Percentiles rank a stretch among this genome's conserved stretches.
These are phyloP conservation scores for Heliconius melpomene DNA, from an alignment of 1,140 invertebrate species.

Conservation along the genomic window DNA sequence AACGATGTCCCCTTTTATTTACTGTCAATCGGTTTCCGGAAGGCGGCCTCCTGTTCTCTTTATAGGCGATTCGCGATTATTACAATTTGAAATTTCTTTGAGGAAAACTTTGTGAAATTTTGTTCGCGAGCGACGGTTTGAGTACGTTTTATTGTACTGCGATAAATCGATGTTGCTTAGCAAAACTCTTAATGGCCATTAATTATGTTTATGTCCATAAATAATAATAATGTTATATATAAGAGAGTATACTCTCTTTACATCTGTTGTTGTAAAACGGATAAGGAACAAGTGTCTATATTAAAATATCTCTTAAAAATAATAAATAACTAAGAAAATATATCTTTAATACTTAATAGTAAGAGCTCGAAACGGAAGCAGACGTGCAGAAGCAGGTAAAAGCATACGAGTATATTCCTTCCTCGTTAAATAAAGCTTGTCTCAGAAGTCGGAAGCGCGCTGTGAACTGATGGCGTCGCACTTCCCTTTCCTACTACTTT, in stretches of 20 bases:
- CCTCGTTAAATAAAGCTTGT: neutral
- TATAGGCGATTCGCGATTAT: slow-evolving; percentile 10
- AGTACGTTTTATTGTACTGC: neutral
- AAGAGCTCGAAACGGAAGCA: neutral
- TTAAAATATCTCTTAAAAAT: neutral
- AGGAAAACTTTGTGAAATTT: neutral
- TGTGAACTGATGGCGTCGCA: neutral
- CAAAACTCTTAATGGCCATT: neutral
- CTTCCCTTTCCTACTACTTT: neutral
- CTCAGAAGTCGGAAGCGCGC: slow-evolving; percentile 1
- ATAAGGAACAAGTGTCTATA: neutral
- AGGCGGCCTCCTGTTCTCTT: neutral
- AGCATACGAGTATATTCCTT: neutral
- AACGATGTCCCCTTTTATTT: slow-evolving; percentile 21
- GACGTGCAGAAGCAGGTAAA: neutral
- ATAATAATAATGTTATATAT: too few relatives aligned
- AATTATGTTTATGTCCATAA: too few relatives aligned
- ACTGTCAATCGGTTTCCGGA: slow-evolving; percentile 21
- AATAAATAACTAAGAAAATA: neutral
- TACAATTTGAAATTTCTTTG: slow-evolving; percentile 11
- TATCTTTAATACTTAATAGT: neutral
- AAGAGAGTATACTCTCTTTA: too few relatives aligned
- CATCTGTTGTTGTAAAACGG: too few relatives aligned
- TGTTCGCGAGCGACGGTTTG: neutral
- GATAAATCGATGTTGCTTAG: neutral